These are phyloP conservation scores for Alectura lathami DNA, from an alignment of 2,113 vertebrate genomes.

Conservation along the genomic window DNA sequence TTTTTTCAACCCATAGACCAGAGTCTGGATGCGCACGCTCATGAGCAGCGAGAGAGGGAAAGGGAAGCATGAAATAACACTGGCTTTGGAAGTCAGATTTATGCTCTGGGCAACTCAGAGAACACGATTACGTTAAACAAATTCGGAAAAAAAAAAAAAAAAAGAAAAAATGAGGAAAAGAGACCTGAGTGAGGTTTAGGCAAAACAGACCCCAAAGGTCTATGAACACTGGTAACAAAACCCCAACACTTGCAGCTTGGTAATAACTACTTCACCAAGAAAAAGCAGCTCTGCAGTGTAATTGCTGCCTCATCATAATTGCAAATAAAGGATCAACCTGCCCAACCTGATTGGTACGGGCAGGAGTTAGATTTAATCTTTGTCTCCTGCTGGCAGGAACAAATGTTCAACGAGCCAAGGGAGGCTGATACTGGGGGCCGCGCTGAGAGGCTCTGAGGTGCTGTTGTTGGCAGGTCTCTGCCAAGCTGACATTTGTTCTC, in stretches of 20 bases:
- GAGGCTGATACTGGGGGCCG: neutral
- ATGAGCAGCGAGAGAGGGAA: neutral
- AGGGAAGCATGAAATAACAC: neutral
- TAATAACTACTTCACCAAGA: neutral
- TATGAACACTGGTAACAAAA: neutral
- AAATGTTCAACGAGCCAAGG: neutral
- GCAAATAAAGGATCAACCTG: constrained; percentile 1
- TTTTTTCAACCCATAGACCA: neutral
- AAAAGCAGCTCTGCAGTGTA: neutral
- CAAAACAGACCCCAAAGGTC: neutral
- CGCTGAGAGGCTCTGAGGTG: neutral
- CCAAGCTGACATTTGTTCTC: neutral
- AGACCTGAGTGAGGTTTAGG: neutral
- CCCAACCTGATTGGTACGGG: neutral
- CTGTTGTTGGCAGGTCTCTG: neutral
- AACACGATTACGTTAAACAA: neutral
- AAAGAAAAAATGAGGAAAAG: neutral
- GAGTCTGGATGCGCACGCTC: neutral
- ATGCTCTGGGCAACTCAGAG: neutral
- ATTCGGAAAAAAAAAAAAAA: neutral
- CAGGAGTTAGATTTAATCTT: neutral
- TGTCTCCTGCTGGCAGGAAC: neutral
- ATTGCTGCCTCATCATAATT: neutral
- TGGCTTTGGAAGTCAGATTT: neutral
- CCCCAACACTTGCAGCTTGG: neutral